Conservation (phyloP, 2,888 invertebrate species). For the Apomyelois bistriatella region DNA sequence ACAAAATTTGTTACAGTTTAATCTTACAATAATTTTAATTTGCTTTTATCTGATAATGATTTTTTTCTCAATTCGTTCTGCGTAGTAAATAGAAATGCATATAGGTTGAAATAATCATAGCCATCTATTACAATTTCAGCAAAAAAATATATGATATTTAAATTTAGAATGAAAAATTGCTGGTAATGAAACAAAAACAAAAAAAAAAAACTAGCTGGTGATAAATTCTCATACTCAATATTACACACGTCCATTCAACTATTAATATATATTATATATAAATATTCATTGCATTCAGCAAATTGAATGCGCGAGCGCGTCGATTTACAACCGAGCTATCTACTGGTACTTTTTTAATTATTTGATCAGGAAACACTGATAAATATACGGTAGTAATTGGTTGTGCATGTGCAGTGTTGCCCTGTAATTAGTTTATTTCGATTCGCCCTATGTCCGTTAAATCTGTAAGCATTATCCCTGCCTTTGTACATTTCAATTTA, state of each 20-base stretch:
- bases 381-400: slow-evolving; percentile 66
- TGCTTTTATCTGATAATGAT: no score
- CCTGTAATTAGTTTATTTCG: slow-evolving; percentile 65
- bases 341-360: slow-evolving; percentile 70
- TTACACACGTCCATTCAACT: slow-evolving; percentile 38
- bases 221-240: slow-evolving; percentile 37
- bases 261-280: no score
- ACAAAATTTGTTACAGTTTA: no score
- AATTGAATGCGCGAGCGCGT: slow-evolving; percentile 59
- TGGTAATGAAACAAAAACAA: background rate
- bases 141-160: background rate
- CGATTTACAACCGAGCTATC: slow-evolving; percentile 55
- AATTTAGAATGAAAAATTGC: background rate
- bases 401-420: slow-evolving; percentile 46
- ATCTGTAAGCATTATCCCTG: no score
- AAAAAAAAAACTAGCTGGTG: background rate
- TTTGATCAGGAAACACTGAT: slow-evolving; percentile 73
- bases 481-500: no score
- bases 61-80: no score
- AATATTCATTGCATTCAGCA: slow-evolving; percentile 56
- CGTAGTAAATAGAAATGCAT: no score
- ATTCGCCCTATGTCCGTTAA: no score
- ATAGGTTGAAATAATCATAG: no score
- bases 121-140: background rate
- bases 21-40: no score